phyloP scores from a whole-genome alignment of 2,888 invertebrate genomes.

The Hoplodrina blanda region DNA sequence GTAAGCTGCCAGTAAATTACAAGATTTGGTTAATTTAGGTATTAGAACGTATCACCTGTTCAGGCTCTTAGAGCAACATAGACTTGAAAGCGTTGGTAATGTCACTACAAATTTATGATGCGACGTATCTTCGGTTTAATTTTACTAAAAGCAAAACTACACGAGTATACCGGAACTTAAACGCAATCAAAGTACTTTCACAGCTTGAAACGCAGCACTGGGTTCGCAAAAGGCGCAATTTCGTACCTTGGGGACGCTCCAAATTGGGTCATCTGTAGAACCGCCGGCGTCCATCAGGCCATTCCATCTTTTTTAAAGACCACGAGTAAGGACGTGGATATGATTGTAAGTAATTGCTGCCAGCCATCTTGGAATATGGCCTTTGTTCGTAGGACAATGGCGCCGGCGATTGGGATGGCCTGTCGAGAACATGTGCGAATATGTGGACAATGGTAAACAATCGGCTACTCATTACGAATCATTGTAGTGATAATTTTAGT shows the following conservation, averaged over 20 bases:
- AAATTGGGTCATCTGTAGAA: slow-evolving; percentile 69
- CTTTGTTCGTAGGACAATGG: slow-evolving; percentile 84
- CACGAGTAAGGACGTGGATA: slow-evolving; percentile 60
- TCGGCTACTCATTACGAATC: slow-evolving; percentile 73
- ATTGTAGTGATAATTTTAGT: slow-evolving; percentile 64
- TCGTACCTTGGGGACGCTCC: slow-evolving; percentile 70
- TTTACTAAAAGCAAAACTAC: slow-evolving; percentile 48
- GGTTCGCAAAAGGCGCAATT: slow-evolving; percentile 74
- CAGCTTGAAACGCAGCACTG: slow-evolving; percentile 58
- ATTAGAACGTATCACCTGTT: slow-evolving; percentile 28
- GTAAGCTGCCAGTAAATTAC: slow-evolving; percentile 40
- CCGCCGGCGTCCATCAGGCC: slow-evolving; percentile 39
- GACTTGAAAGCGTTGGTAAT: slow-evolving; percentile 30
- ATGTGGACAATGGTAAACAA: slow-evolving; percentile 80
- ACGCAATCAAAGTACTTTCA: slow-evolving; percentile 61
- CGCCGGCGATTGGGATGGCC: slow-evolving; percentile 81
- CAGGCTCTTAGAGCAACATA: slow-evolving; percentile 13
- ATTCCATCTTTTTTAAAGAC: slow-evolving; percentile 59
- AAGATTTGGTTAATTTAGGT: slow-evolving; percentile 40
- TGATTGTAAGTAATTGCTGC: slow-evolving; percentile 59
- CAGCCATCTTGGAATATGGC: slow-evolving; percentile 74
- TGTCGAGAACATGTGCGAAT: slow-evolving; percentile 76
- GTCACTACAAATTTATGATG: slow-evolving; percentile 32
- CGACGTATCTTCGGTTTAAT: slow-evolving; percentile 41
- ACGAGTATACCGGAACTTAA: slow-evolving; percentile 45